Evolutionary conservation across 2,888 invertebrate genomes (phyloP).

Genomic region (Yponomeuta malinellus): DNA sequence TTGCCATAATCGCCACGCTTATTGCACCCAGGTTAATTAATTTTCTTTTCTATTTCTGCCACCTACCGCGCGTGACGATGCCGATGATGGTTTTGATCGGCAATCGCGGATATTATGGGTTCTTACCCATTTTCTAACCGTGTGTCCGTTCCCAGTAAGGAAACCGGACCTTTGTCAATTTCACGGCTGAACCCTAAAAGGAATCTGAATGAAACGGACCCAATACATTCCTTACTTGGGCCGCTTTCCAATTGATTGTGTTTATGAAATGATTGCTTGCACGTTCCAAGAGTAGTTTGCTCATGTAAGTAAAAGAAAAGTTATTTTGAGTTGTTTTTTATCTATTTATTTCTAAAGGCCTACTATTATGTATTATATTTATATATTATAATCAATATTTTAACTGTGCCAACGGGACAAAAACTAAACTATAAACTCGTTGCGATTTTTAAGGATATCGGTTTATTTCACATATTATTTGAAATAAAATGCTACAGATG

Average conservation of each 20-base stretch:
- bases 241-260: neutral
- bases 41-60: too few species aligned
- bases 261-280: neutral
- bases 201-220: neutral
- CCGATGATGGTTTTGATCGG: neutral
- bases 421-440: too few species aligned
- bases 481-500: too few species aligned
- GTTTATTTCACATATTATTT: too few species aligned
- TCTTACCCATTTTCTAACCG: neutral
- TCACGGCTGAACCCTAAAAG: neutral
- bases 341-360: too few species aligned
- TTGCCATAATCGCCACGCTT: too few species aligned
- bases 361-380: too few species aligned
- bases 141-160: neutral
- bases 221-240: neutral
- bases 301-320: neutral
- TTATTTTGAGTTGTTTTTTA: too few species aligned
- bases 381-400: too few species aligned
- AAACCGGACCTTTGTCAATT: conserved; percentile 1
- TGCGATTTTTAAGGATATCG: too few species aligned
- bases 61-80: neutral
- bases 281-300: neutral
- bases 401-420: too few species aligned
- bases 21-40: too few species aligned
- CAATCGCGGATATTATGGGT: neutral